Percentiles rank a stretch among this genome's conserved stretches.
Evolutionary conservation across 2,113 vertebrate species (phyloP).

Genomic region (Gulo gulo): DNA sequence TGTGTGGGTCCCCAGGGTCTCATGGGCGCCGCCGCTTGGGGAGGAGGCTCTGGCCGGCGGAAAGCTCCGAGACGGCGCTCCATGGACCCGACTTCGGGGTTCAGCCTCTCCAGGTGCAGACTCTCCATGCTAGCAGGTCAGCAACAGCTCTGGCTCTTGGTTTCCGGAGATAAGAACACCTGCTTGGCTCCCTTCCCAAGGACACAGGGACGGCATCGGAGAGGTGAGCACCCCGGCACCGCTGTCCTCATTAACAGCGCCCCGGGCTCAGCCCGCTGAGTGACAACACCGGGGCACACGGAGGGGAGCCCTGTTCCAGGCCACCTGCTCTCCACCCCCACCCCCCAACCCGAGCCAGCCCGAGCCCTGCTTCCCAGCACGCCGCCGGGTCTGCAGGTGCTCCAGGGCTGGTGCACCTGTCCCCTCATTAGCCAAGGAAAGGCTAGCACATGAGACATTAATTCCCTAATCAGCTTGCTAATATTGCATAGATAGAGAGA

Average conservation of each 20-base stretch:
- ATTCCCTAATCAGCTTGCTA: background rate
- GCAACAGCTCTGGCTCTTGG: background rate
- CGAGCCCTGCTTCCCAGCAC: background rate
- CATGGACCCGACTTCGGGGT: background rate
- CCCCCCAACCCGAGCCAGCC: background rate
- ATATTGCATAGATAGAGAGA: background rate
- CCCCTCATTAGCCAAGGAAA: background rate
- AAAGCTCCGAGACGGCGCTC: background rate
- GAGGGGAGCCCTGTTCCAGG: background rate
- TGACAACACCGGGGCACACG: background rate
- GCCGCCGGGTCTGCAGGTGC: background rate
- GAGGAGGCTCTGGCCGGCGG: background rate
- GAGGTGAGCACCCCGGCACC: too few relatives aligned
- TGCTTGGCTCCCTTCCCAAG: background rate
- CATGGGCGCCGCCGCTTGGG: background rate
- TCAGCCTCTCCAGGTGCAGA: background rate
- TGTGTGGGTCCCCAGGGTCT: background rate
- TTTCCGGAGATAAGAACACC: background rate
- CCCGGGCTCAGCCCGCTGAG: rapidly evolving
- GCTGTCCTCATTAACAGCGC: background rate
- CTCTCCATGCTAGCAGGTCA: background rate
- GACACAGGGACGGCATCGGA: rapidly evolving
- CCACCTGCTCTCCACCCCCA: background rate
- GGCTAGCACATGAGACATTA: background rate
- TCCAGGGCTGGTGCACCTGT: background rate